A percentile compares a stretch with the other conserved stretches of the same genome.
Conservation (phyloP, 2,888 invertebrate genomes). For the Colletes collaris region DNA sequence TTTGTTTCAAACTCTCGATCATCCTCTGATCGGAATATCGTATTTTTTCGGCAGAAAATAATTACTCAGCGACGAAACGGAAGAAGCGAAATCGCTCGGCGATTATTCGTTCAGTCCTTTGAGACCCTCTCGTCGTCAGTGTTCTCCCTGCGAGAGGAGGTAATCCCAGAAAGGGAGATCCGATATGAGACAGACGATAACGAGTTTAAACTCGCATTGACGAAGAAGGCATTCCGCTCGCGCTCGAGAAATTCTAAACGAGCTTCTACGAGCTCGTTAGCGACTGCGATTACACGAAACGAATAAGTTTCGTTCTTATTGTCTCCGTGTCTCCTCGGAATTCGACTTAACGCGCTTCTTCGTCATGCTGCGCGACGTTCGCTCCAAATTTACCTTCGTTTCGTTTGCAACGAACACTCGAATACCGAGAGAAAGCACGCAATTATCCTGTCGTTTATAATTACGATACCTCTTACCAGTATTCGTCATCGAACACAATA, state of each 20-base stretch:
- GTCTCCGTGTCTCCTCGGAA: background rate
- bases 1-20: too few species aligned
- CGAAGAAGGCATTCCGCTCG: conserved; percentile 15
- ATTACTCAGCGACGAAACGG: background rate
- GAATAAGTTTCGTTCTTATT: conserved; percentile 1
- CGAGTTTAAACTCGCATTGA: conserved; percentile 18
- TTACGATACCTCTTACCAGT: too few species aligned
- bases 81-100: background rate
- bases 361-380: too few species aligned
- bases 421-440: too few species aligned
- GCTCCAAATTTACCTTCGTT: too few species aligned
- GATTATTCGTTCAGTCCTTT: background rate
- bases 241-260: conserved; percentile 28
- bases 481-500: too few species aligned
- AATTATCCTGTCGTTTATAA: too few species aligned
- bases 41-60: background rate
- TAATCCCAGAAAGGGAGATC: conserved; percentile 43
- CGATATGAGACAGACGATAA: conserved; percentile 40
- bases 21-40: too few species aligned
- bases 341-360: too few species aligned
- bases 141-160: conserved; percentile 10
- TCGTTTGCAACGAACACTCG: too few species aligned
- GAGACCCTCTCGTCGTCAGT: background rate
- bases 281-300: conserved; percentile 12
- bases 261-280: conserved; percentile 32